phyloP scores from a whole-genome alignment of 2,113 vertebrate genomes.

The Mastomys natalensis region DNA sequence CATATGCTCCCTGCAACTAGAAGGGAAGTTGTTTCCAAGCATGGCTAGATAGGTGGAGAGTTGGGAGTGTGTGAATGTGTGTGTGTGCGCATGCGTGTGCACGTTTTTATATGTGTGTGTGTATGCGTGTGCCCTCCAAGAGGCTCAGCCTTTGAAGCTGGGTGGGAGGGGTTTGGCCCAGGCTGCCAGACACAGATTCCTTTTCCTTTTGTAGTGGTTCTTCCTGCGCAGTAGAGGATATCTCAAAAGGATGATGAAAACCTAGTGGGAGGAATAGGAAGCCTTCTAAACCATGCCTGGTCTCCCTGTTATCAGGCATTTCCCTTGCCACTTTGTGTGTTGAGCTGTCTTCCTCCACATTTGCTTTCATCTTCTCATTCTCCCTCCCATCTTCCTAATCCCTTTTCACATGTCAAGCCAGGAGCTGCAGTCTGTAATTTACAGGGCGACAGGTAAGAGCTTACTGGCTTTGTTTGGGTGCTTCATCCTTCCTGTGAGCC shows the following conservation, averaged over 20 bases:
- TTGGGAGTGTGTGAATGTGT: background rate
- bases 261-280: background rate
- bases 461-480: slow-evolving; percentile 83
- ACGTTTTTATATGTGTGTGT: background rate
- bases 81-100: background rate
- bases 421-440: slow-evolving; percentile 83
- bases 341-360: slow-evolving; percentile 60
- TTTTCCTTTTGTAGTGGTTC: slow-evolving; percentile 44
- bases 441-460: slow-evolving; percentile 81
- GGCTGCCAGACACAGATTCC: background rate
- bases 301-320: slow-evolving; percentile 50
- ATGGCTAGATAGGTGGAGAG: background rate
- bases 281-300: background rate
- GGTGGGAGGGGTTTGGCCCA: background rate
- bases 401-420: slow-evolving; percentile 85
- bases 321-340: slow-evolving; percentile 31
- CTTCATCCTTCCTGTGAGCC: slow-evolving; percentile 37
- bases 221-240: background rate
- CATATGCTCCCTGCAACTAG: background rate
- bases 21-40: background rate
- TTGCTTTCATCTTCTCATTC: slow-evolving; percentile 82
- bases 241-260: slow-evolving; percentile 40
- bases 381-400: slow-evolving; percentile 55
- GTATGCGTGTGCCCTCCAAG: background rate
- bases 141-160: slow-evolving; percentile 12